Evolutionary conservation across 1,140 invertebrate species (phyloP).

Genomic region (Drosophila pallidifrons): DNA sequence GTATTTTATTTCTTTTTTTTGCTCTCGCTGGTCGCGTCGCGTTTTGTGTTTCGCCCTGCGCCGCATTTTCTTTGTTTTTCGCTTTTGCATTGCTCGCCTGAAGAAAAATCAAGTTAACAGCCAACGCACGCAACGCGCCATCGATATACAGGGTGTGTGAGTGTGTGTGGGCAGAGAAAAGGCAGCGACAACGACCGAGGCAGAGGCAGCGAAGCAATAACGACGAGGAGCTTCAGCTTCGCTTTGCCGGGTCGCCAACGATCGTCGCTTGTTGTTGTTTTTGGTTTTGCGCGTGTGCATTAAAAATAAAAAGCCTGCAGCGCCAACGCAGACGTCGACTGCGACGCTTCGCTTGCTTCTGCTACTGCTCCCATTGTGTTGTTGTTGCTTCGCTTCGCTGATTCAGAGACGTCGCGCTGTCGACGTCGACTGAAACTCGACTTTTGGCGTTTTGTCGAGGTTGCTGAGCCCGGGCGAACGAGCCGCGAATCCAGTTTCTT

Average conservation of each 20-base stretch:
- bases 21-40: conserved; percentile 29
- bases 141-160: conserved; percentile 16
- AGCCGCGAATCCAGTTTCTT: conserved; percentile 78
- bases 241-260: conserved; percentile 54
- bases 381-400: conserved; percentile 66
- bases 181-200: conserved; percentile 1
- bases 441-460: conserved; percentile 76
- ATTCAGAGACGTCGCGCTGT: conserved; percentile 54
- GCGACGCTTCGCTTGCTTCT: conserved; percentile 18
- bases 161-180: too few relatives aligned
- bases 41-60: conserved; percentile 54
- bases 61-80: conserved; percentile 78
- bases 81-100: conserved; percentile 56
- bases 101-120: conserved; percentile 82
- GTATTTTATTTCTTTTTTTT: conserved; percentile 22
- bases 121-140: conserved; percentile 63
- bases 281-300: conserved; percentile 51
- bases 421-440: conserved; percentile 63
- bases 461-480: conserved; percentile 69
- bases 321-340: conserved; percentile 20
- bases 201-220: conserved; percentile 16
- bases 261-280: conserved; percentile 20
- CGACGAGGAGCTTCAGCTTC: conserved; percentile 32
- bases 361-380: conserved; percentile 27
- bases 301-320: conserved; percentile 72